phyloP scores from a whole-genome alignment of 1,140 invertebrate species.

The Temnothorax longispinosus region DNA sequence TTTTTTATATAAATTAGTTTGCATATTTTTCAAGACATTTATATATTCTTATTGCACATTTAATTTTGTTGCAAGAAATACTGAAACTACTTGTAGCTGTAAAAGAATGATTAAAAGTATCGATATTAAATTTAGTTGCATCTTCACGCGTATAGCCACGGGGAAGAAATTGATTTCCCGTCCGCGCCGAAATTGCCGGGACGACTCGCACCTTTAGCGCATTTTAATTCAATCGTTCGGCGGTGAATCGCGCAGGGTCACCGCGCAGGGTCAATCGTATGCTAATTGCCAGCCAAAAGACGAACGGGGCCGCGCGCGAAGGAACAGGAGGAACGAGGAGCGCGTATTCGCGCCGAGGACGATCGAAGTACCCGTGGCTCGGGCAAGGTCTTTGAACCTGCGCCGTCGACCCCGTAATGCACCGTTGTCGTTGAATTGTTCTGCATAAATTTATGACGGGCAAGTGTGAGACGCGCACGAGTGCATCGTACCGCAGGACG shows the following conservation, averaged over 20 bases:
- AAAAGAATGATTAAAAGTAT: not conserved
- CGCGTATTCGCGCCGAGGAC: conserved; percentile 65
- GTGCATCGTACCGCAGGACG: conserved; percentile 78
- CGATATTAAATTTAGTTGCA: conserved; percentile 1
- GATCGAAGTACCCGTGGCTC: conserved; percentile 75
- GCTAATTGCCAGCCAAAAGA: conserved; percentile 85
- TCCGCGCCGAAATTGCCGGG: conserved; percentile 63
- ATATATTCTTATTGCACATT: not conserved
- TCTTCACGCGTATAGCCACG: not conserved
- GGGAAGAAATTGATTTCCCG: conserved; percentile 43
- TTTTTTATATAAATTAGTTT: not conserved
- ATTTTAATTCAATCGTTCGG: conserved; percentile 77
- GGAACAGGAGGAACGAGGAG: conserved; percentile 66
- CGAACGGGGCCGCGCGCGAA: conserved; percentile 72
- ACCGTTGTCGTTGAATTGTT: conserved; percentile 85
- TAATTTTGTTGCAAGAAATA: not conserved
- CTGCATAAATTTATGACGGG: conserved; percentile 86
- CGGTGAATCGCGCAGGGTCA: conserved; percentile 71
- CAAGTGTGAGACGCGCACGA: conserved; percentile 75
- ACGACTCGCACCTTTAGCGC: conserved; percentile 67
- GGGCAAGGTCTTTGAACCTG: conserved; percentile 82
- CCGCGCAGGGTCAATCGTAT: conserved; percentile 85
- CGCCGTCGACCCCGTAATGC: conserved; percentile 81
- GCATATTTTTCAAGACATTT: not conserved
- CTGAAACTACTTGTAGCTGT: not conserved